Conservation (phyloP, 2,888 invertebrate genomes). For the Lampropteryx suffumata region DNA sequence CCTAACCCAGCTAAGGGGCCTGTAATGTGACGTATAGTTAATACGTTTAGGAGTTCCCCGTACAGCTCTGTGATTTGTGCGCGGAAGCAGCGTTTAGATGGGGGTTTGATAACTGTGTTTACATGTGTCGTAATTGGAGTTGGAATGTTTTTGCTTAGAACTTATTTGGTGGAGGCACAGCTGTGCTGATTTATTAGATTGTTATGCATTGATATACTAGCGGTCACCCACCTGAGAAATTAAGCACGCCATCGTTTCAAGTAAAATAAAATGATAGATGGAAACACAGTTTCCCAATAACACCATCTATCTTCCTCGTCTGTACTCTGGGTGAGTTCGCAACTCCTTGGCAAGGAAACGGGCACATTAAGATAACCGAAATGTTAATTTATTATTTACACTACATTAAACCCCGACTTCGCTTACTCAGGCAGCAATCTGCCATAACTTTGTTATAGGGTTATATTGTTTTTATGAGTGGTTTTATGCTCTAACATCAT, state of each 20-base stretch:
- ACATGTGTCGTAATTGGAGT: conserved; percentile 10
- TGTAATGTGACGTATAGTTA: conserved; percentile 41
- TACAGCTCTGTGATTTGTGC: conserved; percentile 32
- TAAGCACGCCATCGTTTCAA: too few species aligned
- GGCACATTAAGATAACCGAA: conserved; percentile 65
- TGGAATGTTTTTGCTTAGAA: not conserved
- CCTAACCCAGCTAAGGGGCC: conserved; percentile 19
- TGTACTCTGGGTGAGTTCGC: conserved; percentile 34
- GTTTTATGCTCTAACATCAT: conserved; percentile 15
- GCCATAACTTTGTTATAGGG: conserved; percentile 27
- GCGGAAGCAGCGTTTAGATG: conserved; percentile 20
- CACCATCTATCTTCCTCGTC: conserved; percentile 17
- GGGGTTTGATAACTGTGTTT: conserved; percentile 30
- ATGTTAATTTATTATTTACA: conserved; percentile 75
- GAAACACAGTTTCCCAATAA: conserved; percentile 8
- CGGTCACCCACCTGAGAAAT: too few species aligned
- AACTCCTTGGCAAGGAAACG: conserved; percentile 56
- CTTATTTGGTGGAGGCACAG: not conserved
- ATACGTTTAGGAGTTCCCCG: conserved; percentile 31
- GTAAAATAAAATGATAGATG: conserved; percentile 6
- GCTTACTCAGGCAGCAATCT: conserved; percentile 31
- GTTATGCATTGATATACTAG: too few species aligned
- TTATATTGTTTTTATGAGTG: conserved; percentile 25
- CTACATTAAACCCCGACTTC: conserved; percentile 57
- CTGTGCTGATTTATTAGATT: not conserved